Evolutionary conservation across 1,140 invertebrate species (phyloP), one percentile per base, ranked within the genome.

Genomic region (Reticulitermes speratus): DNA sequence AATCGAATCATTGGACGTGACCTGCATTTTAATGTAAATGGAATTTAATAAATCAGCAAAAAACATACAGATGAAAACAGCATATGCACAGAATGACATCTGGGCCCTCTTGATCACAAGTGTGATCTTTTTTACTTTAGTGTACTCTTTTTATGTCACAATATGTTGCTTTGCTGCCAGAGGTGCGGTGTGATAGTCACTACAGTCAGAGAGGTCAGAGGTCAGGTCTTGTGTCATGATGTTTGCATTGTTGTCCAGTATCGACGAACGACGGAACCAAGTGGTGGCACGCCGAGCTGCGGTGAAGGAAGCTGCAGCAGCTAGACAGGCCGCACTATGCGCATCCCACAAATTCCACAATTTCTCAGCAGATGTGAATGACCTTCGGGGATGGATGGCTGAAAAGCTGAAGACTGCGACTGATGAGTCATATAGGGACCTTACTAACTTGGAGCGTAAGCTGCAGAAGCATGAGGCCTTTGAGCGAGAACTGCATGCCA

Each of bases 401-500:
- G 98, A 99, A 89, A 99, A 99, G 92, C 94, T 96, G 87, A 96
- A 96, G 90, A 96, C 96, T 8, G 97, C 98, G 0, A 95, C 95
- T 11, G 98, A 99, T 89, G 97, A 99, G 89, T 98, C 96, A 85
- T 99, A 98, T 90, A 94, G 97, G 45, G 98, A 99, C 89, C 91
- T 99, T 30, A 96, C 94, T 69, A 99, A 99, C 90, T 91, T 99
- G 69, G 97, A 98, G 87, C 93, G 97, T 6, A 99, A 99, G 90
- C 91, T 99, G 6, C 97, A 99, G 90, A 99, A 99, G 90, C 98
- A 99, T 90, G 98, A 99, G 91, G 98, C 98, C 0, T 99, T 99
- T 90, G 98, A 99, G 89, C 93, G 98, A 32, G 99, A 99, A 90
- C 90, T 99, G 12, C 93, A 96, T 69, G 96, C 97, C 0, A 98